A percentile compares a stretch with the other conserved stretches of the same genome.
These are phyloP conservation scores for Elymnias hypermnestra DNA, from an alignment of 1,140 invertebrate species.

Conservation along the genomic window DNA sequence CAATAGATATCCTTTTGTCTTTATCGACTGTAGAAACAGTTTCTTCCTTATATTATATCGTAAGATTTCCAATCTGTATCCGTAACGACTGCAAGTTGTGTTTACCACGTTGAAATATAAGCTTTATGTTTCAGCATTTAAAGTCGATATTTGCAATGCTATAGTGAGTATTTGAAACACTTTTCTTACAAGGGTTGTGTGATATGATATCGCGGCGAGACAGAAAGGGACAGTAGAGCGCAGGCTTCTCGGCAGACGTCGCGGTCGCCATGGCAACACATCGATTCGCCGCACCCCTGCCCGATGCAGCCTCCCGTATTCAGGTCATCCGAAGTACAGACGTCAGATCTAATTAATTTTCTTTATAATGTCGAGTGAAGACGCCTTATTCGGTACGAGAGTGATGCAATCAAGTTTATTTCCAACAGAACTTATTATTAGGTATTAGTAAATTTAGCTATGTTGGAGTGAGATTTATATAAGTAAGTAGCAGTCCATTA, in stretches of 20 bases:
- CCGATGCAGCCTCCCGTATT: constrained; percentile 60
- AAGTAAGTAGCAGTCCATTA: no score
- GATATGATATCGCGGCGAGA: constrained; percentile 69
- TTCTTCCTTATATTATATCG: constrained; percentile 70
- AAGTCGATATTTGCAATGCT: constrained; percentile 13
- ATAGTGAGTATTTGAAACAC: constrained; percentile 12
- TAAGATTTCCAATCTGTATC: constrained; percentile 24
- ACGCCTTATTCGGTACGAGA: background rate
- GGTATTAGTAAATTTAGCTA: no score
- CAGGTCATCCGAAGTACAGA: constrained; percentile 60
- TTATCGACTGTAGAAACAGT: constrained; percentile 54
- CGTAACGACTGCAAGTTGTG: constrained; percentile 15
- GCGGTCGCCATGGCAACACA: constrained; percentile 69
- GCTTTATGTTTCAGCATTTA: background rate
- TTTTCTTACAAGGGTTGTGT: constrained; percentile 30
- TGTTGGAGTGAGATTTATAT: no score
- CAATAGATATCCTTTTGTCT: constrained; percentile 46
- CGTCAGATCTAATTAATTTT: constrained; percentile 29
- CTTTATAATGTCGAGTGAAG: constrained; percentile 3
- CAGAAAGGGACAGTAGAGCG: constrained; percentile 70
- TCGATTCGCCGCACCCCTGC: constrained; percentile 61
- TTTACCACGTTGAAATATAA: constrained; percentile 1
- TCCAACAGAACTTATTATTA: no score
- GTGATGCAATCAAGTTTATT: no score
- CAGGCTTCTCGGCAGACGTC: constrained; percentile 74